phyloP scores from a whole-genome alignment of 2,113 vertebrate genomes.

The Chascanopsetta lugubris region DNA sequence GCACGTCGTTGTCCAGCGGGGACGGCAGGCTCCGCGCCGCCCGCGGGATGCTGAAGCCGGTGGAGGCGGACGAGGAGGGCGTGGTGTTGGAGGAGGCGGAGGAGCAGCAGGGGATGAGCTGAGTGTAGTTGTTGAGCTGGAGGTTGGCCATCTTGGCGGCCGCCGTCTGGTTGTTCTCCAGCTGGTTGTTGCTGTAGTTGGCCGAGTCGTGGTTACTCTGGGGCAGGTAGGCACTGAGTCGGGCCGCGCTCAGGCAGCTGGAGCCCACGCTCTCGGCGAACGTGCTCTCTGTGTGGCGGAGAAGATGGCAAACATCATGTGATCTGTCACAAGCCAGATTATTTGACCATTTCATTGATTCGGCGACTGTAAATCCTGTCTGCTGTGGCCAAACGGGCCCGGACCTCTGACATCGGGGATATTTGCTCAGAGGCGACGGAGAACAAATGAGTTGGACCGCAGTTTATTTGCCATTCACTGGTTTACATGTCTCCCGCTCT shows the following conservation, averaged over 20 bases:
- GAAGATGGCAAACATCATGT: conserved; percentile 24
- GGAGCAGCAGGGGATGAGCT: conserved; percentile 89
- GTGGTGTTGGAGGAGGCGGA: conserved; percentile 59
- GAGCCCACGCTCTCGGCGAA: conserved; percentile 94
- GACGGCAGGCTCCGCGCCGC: conserved; percentile 71
- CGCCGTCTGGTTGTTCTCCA: conserved; percentile 94
- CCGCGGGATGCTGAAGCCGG: conserved; percentile 65
- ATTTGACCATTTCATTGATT: background rate
- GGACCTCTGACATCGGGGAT: background rate
- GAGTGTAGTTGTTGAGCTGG: conserved; percentile 85
- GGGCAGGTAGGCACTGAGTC: conserved; percentile 92
- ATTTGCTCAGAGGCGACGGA: background rate
- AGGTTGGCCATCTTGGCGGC: conserved; percentile 93
- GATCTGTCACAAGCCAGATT: conserved; percentile 5
- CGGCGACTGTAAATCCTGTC: no score
- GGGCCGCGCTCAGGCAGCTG: conserved; percentile 87
- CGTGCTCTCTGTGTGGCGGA: conserved; percentile 89
- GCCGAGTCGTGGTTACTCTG: conserved; percentile 96
- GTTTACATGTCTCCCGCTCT: conserved; percentile 5
- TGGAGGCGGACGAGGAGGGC: conserved; percentile 65
- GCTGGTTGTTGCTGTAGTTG: conserved; percentile 98
- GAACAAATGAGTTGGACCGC: conserved; percentile 11
- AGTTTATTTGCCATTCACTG: conserved; percentile 16
- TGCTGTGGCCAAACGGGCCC: background rate
- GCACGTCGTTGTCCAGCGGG: conserved; percentile 90